Conservation (phyloP, 1,140 invertebrate species). For the Saxidomus purpurata region DNA sequence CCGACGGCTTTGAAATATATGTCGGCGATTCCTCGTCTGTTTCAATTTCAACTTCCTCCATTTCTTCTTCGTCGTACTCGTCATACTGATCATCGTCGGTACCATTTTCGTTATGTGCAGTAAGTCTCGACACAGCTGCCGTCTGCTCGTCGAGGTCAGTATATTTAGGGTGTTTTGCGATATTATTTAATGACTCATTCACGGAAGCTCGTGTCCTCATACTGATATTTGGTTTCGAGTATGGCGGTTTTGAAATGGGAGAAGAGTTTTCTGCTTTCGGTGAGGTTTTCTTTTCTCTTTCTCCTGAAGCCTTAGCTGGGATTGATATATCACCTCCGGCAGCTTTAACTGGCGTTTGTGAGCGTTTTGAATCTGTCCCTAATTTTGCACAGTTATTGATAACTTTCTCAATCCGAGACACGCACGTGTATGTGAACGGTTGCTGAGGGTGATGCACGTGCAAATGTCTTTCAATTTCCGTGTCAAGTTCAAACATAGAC, state of each 20-base stretch:
- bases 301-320: not conserved
- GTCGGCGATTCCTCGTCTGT: constrained; percentile 42
- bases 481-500: constrained; percentile 38
- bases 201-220: constrained; percentile 56
- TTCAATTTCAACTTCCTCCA: constrained; percentile 10
- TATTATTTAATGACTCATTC: constrained; percentile 60
- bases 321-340: not conserved
- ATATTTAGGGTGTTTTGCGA: constrained; percentile 43
- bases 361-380: not conserved
- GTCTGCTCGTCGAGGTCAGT: not conserved
- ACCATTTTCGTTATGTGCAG: not conserved
- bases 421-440: constrained; percentile 63
- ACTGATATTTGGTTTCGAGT: constrained; percentile 39
- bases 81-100: not conserved
- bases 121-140: no score
- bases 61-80: not conserved
- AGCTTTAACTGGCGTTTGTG: not conserved
- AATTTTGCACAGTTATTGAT: constrained; percentile 56
- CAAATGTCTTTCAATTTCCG: constrained; percentile 52
- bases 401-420: constrained; percentile 60
- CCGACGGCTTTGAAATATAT: constrained; percentile 58
- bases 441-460: constrained; percentile 41
- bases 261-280: not conserved
- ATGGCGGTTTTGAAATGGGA: constrained; percentile 11
- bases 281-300: constrained; percentile 13